Evolutionary conservation across 2,113 vertebrate species (phyloP).

Genomic region (Gobius niger): DNA sequence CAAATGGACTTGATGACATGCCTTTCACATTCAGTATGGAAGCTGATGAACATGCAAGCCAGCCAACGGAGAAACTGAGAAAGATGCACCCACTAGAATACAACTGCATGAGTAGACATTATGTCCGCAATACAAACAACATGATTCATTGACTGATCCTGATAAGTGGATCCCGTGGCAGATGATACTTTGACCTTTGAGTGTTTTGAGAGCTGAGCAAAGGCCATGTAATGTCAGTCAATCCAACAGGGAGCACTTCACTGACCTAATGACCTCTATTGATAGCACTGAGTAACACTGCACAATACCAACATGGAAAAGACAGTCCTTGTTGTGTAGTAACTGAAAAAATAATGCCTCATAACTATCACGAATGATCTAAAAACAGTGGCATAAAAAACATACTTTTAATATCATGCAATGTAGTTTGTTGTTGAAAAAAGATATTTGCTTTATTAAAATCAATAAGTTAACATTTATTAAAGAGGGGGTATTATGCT

Average conservation of each 20-base stretch:
- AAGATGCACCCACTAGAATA: no score
- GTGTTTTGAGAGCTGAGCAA: not conserved
- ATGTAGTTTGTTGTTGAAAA: no score
- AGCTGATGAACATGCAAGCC: not conserved
- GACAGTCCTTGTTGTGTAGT: not conserved
- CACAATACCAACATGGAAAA: not conserved
- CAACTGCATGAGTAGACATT: no score
- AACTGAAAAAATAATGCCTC: no score
- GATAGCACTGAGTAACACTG: not conserved
- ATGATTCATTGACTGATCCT: not conserved
- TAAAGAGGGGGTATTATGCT: no score
- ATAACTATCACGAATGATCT: no score
- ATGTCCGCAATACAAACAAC: not conserved
- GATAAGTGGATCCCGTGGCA: no score
- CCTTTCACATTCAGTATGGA: slow-evolving; percentile 36
- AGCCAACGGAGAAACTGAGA: no score
- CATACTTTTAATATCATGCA: no score
- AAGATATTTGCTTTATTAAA: no score
- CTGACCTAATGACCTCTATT: not conserved
- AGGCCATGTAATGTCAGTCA: not conserved
- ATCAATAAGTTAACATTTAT: no score
- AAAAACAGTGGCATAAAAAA: no score
- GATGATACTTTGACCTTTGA: not conserved
- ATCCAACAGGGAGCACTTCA: not conserved
- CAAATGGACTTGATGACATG: slow-evolving; percentile 31